A percentile compares a stretch with the other conserved stretches of the same genome.
These are phyloP conservation scores for Merodon equestris DNA, from an alignment of 2,888 invertebrate species.

Conservation along the genomic window DNA sequence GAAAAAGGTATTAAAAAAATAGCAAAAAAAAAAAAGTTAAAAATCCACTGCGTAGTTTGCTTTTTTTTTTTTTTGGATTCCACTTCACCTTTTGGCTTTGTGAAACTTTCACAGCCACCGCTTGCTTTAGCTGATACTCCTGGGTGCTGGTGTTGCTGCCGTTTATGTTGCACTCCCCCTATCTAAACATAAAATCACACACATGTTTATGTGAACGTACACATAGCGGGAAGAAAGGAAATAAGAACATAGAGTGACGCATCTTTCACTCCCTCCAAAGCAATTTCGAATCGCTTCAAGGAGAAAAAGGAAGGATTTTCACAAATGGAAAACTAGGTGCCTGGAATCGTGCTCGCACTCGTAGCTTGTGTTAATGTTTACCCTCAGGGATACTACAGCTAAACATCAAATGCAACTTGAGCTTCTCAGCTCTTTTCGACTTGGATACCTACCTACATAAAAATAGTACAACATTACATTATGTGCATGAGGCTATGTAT, in stretches of 20 bases:
- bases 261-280: slow-evolving; percentile 18
- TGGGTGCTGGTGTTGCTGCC: too few species aligned
- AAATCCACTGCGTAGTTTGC: slow-evolving; percentile 62
- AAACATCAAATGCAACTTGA: slow-evolving; percentile 53
- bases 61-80: slow-evolving; percentile 37
- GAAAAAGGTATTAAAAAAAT: slow-evolving; percentile 11
- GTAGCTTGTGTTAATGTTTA: slow-evolving; percentile 63
- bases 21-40: too few species aligned
- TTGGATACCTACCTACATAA: too few species aligned
- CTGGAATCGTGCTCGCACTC: slow-evolving; percentile 26
- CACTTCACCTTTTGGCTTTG: slow-evolving; percentile 65
- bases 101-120: slow-evolving; percentile 30
- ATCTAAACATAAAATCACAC: slow-evolving; percentile 33
- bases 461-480: too few species aligned
- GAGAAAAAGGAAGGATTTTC: slow-evolving; percentile 41
- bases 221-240: neutral
- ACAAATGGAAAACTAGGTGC: slow-evolving; percentile 62
- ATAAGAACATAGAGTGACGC: slow-evolving; percentile 39
- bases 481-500: neutral
- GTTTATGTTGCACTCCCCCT: slow-evolving; percentile 14
- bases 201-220: neutral
- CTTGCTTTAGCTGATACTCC: too few species aligned
- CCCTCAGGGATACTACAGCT: slow-evolving; percentile 29
- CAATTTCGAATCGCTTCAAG: slow-evolving; percentile 51
- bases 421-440: slow-evolving; percentile 15